Base-by-base conservation (phyloP, 2,888 invertebrate species). In the Gastracanthus pulcherrimus region DNA sequence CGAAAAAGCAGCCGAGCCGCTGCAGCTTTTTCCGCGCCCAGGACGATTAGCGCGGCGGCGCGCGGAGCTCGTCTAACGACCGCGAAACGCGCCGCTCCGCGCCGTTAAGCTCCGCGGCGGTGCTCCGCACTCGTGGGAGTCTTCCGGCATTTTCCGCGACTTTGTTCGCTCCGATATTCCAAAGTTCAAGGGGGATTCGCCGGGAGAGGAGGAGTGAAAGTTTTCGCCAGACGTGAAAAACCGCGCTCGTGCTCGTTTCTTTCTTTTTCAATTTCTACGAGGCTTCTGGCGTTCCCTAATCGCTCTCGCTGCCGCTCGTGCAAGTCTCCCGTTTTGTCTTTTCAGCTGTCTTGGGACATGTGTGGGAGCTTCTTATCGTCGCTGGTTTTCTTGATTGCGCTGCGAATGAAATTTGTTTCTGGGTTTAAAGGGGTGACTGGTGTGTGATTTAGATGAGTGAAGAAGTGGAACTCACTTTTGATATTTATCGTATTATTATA, bases 121-220 rank as follows among this genome's bases (percentile, higher is more conserved):
- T n/a, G n/a, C n/a, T n/a, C n/a, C 23, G 48, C 11, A 26, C 51
- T 23, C 34, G 19, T 36, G 31, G 31, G 51, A 55, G 70, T 45
- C 38, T 51, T 36, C 48, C 29, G 60, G 13, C 36, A 36, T 83
- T 83, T 83, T 81, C 77, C 62, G 74, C 69, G 71, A 75, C 82
- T 82, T 82, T 78, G 64, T 80, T 83, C 66, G 62, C 80, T 26
- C 48, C 31, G 67, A 83, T 82, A 82, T 71, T 80, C 81, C 80
- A 75, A 82, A 83, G 81, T 83, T 83, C 76, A 80, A 78, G 78
- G 19, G 81, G 66, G 75, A 83, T 81, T 77, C 67, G 26, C 58
- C 19, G 26, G 45, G 34, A 26, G 23, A 0, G 3, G 45, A 45
- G 45, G 3, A 13, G 29, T n/a, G 7, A 48, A 19, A 48, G 19